A percentile compares a stretch with the other conserved stretches of the same genome.
phyloP scores from a whole-genome alignment of 2,797 vertebrate species.

The Arctocebus calabarensis region DNA sequence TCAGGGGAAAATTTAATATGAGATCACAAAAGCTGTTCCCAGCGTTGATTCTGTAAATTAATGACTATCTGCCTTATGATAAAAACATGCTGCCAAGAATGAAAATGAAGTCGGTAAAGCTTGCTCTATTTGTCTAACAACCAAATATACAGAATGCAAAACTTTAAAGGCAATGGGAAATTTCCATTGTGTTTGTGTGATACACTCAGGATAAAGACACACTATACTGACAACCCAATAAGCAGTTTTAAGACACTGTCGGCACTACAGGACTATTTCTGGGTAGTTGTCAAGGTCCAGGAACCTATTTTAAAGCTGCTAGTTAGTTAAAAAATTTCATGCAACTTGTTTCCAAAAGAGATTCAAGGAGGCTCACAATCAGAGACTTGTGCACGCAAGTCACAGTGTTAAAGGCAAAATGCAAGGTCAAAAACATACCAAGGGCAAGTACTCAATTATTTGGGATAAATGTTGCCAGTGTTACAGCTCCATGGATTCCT shows the following conservation, averaged over 20 bases:
- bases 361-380: conserved; percentile 16
- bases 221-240: conserved; percentile 82
- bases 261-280: conserved; percentile 54
- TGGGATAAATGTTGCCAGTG: conserved; percentile 50
- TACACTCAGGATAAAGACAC: conserved; percentile 85
- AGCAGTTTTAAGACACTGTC: conserved; percentile 54
- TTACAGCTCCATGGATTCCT: conserved; percentile 34
- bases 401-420: conserved; percentile 16
- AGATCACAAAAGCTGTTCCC: conserved; percentile 98
- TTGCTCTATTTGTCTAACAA: conserved; percentile 92
- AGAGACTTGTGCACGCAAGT: not conserved
- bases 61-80: conserved; percentile 96
- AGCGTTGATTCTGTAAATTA: conserved; percentile 96
- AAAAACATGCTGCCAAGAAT: conserved; percentile 94
- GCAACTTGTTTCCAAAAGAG: conserved; percentile 60
- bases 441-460: conserved; percentile 71
- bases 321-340: conserved; percentile 39
- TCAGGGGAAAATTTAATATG: conserved; percentile 96
- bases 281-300: conserved; percentile 67
- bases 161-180: conserved; percentile 90
- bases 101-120: conserved; percentile 93
- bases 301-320: conserved; percentile 38
- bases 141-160: conserved; percentile 90
- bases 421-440: conserved; percentile 60
- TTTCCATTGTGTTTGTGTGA: conserved; percentile 87